A percentile compares a stretch with the other conserved stretches of the same genome.
Evolutionary conservation across 2,797 vertebrate genomes (phyloP).

Genomic region (Australoheros facetus): DNA sequence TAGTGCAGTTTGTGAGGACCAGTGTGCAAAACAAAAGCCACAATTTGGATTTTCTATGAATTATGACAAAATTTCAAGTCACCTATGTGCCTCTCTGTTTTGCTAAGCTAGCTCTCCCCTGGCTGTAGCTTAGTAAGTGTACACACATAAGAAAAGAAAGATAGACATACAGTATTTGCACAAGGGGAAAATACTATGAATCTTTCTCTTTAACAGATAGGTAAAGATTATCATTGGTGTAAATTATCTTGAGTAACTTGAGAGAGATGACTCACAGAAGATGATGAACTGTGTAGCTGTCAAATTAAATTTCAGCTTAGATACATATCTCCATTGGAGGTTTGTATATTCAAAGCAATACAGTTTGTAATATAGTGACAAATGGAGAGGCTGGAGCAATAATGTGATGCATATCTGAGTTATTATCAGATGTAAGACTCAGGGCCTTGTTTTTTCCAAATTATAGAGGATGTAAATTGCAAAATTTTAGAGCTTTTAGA

Average conservation of each 20-base stretch:
- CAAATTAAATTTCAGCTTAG: conserved; percentile 11
- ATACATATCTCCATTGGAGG: background rate
- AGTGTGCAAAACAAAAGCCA: background rate
- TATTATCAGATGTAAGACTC: background rate
- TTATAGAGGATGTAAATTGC: background rate
- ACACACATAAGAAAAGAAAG: background rate
- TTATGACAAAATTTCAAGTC: background rate
- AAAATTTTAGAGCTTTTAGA: background rate
- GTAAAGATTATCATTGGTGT: background rate
- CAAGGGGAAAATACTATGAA: background rate
- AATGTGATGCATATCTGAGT: background rate
- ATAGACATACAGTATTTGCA: background rate
- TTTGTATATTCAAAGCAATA: background rate
- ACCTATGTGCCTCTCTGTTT: background rate
- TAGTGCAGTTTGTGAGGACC: background rate
- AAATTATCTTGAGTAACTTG: background rate
- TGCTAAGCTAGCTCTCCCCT: background rate
- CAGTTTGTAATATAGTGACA: conserved; percentile 10
- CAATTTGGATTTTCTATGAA: background rate
- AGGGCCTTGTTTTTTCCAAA: background rate
- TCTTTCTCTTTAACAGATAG: background rate
- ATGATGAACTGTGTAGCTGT: conserved; percentile 11
- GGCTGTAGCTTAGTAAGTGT: background rate
- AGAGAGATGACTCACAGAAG: background rate
- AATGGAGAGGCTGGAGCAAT: background rate